Percentiles rank a stretch among this genome's conserved stretches.
phyloP scores from a whole-genome alignment of 2,888 invertebrate species.

The Pocota personata region DNA sequence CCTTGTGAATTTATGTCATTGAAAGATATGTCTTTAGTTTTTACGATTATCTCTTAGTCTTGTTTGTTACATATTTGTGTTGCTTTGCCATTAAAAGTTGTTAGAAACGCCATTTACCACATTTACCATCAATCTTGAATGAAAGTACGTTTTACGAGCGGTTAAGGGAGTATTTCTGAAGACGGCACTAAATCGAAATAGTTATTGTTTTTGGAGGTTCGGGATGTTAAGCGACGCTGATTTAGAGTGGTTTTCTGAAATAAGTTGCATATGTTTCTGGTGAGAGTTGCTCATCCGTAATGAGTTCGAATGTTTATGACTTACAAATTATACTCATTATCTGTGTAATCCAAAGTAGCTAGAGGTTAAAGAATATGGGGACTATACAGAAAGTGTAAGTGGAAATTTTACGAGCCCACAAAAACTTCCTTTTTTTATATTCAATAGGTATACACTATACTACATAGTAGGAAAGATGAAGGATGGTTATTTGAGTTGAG shows the following conservation, averaged over 20 bases:
- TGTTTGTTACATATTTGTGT: not conserved
- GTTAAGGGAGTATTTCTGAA: not conserved
- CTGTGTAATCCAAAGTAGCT: too few species aligned
- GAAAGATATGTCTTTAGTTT: constrained; percentile 28
- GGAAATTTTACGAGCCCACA: too few species aligned
- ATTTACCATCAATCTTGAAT: constrained; percentile 16
- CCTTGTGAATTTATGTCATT: constrained; percentile 9
- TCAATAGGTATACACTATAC: too few species aligned
- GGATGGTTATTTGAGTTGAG: too few species aligned
- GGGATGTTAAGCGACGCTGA: not conserved
- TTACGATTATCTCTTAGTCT: constrained; percentile 4
- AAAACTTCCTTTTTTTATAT: too few species aligned
- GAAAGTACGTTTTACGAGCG: constrained; percentile 25
- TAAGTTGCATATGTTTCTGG: not conserved
- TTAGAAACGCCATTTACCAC: constrained; percentile 3
- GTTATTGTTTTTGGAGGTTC: constrained; percentile 1
- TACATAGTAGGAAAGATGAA: too few species aligned
- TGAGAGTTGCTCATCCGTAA: not conserved
- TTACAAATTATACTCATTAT: not conserved
- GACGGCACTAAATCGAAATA: not conserved
- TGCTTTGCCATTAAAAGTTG: not conserved
- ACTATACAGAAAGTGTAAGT: too few species aligned
- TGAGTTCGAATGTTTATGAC: not conserved
- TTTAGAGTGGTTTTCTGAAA: not conserved
- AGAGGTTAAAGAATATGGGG: too few species aligned